Evolutionary conservation across 1,140 invertebrate species (phyloP), one percentile per base, ranked within the genome.

Genomic region (Drosophila orosa): DNA sequence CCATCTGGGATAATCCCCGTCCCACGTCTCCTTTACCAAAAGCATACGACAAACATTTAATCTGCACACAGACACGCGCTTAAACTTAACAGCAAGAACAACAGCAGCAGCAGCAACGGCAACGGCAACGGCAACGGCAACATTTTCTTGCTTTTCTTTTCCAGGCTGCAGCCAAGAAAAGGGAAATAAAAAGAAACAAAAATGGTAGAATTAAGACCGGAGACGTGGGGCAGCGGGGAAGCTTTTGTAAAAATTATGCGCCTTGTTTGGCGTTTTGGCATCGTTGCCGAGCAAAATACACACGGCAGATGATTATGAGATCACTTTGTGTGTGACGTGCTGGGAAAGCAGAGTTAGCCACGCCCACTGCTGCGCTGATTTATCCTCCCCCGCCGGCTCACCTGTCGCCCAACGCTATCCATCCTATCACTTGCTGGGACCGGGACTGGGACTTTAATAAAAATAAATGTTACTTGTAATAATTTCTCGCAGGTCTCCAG

Each of bases 381-480:
- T 44, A 33, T 48, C 45, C 45, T 27, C 9, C 35, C 35, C 24
- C 19, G 3, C 15, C 35, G 12, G n/a, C 40, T 39, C 22, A 66
- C 58, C 35, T 58, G 45, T 40, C 54, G n/a, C 58, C 13, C 35
- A n/a, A 9, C 24, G 37, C 39, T 15, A 35, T 54, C 15, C 19
- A 13, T 29, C 7, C 19, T 7, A 42, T 66, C 47, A 76, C 56
- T 56, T 56, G 62, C 60, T 50, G 58, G 58, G 31, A 56, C 59
- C 63, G 58, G 65, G 65, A n/a, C n/a, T n/a, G n/a, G n/a, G n/a
- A n/a, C 83, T 86, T 86, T 86, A 86, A 86, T 86, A 86, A 87
- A 87, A 87, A 86, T 87, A 87, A 87, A 86, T 86, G 83, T 86
- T 86, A 75, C 82, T 82, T 78, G 69, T 86, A 74, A 85, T 85